Base-by-base conservation (phyloP, 2,113 vertebrate species). In the Recurvirostra avosetta region DNA sequence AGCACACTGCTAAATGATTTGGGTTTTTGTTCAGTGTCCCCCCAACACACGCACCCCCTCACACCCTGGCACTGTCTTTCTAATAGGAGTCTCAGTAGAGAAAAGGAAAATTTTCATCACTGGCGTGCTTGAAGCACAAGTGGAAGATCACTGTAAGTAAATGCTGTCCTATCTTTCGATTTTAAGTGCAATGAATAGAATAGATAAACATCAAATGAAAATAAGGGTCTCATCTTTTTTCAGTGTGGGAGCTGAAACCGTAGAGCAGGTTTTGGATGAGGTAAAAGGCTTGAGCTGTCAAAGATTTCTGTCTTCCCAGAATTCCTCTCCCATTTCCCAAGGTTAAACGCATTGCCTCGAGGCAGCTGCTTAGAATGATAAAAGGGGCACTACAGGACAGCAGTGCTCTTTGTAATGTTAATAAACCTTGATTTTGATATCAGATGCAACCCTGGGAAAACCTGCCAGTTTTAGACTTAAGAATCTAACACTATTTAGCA, bases 331-430 rank as follows among this genome's bases (percentile, higher is more conserved):
- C 96, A 97, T 98, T 97, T 98, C 98, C 98, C 98, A 98, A 98
- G 98, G 98, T 98, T 98, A 98, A 98, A 98, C 76, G 78, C 74
- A 62, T 94, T 98, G 98, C 98, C 98, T 98, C 85, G 70, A 98
- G 98, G 98, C 98, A 97, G 97, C 97, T 98, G 98, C 98, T 98
- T 97, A 81, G 97, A 98, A 98, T 98, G 98, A 98, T 98, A 98
- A 98, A 98, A 98, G 97, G 98, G 97, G 97, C 97, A 95, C 96
- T 97, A 97, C 97, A 97, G 97, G 98, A 98, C 97, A 96, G 97
- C 96, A 82, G 94, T 94, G 98, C 96, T 98, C 98, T 98, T 98
- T 98, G 98, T 98, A 98, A 98, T 98, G 98, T 98, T 98, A 98
- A 98, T 98, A 98, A 98, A 97, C 95, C 96, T 96, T 97, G 97